Evolutionary conservation across 2,888 invertebrate genomes (phyloP).

Genomic region (Lasioglossum calceatum): DNA sequence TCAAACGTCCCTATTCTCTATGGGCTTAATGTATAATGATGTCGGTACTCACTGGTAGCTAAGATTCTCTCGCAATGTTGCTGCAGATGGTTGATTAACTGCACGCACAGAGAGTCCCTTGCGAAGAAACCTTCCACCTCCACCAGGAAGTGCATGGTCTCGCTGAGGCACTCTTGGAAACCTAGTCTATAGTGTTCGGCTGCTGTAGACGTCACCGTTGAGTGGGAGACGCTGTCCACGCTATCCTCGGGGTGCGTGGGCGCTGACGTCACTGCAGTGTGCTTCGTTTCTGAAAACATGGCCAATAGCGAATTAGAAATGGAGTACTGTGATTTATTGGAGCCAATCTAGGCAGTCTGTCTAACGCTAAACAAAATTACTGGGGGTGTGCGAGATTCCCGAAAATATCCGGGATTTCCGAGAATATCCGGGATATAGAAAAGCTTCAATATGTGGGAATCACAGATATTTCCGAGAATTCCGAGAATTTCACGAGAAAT

Average conservation of each 20-base stretch:
- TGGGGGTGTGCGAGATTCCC: too few species aligned
- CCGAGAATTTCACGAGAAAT: too few species aligned
- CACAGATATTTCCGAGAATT: too few species aligned
- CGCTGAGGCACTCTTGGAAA: slow-evolving; percentile 95
- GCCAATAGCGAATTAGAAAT: neutral
- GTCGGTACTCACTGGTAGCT: slow-evolving; percentile 80
- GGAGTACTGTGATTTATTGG: neutral
- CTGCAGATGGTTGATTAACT: slow-evolving; percentile 93
- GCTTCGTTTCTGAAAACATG: slow-evolving; percentile 75
- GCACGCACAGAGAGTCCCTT: slow-evolving; percentile 92
- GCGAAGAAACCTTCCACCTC: slow-evolving; percentile 93
- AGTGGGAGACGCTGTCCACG: slow-evolving; percentile 81
- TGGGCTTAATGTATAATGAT: too few species aligned
- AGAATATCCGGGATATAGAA: too few species aligned
- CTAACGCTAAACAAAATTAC: neutral
- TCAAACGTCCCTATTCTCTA: neutral
- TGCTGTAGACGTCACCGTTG: slow-evolving; percentile 75
- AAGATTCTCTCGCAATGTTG: slow-evolving; percentile 91
- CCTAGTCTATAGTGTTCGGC: slow-evolving; percentile 90
- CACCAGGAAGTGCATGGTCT: slow-evolving; percentile 94
- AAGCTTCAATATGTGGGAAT: too few species aligned
- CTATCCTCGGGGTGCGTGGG: slow-evolving; percentile 82
- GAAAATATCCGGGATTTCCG: too few species aligned
- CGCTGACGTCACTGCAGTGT: slow-evolving; percentile 73
- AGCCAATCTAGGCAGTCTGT: neutral